Evolutionary conservation across 2,113 vertebrate species (phyloP).

Genomic region (Pachypanchax playfairii): DNA sequence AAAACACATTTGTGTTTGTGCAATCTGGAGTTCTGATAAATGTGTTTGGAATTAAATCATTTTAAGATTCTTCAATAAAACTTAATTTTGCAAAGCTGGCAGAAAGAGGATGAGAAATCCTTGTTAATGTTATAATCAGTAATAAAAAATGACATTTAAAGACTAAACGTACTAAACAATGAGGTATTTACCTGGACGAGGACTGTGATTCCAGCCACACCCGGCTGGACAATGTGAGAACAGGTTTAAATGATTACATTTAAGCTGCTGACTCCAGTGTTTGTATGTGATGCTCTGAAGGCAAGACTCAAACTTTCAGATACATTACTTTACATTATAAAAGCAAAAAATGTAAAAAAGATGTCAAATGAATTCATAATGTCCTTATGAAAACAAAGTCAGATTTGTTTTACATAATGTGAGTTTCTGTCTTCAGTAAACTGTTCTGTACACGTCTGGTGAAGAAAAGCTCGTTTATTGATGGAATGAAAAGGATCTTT

Average conservation of each 20-base stretch:
- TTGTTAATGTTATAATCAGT: background rate
- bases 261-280: slow-evolving; percentile 19
- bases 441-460: slow-evolving; percentile 15
- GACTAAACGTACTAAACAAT: slow-evolving; percentile 9
- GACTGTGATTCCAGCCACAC: slow-evolving; percentile 43
- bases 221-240: slow-evolving; percentile 52
- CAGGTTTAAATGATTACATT: slow-evolving; percentile 27
- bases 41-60: background rate
- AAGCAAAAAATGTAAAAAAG: too few species aligned
- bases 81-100: background rate
- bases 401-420: background rate
- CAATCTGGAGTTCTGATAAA: slow-evolving; percentile 11
- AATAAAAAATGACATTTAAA: slow-evolving; percentile 3
- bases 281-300: slow-evolving; percentile 13
- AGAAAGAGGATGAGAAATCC: background rate
- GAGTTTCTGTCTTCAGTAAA: background rate
- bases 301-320: slow-evolving; percentile 9
- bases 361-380: too few species aligned
- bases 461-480: slow-evolving; percentile 22
- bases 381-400: background rate
- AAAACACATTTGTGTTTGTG: background rate
- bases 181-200: slow-evolving; percentile 18
- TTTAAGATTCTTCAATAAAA: slow-evolving; percentile 2
- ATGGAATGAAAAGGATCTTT: slow-evolving; percentile 16
- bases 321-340: too few species aligned